phyloP scores from a whole-genome alignment of 2,888 invertebrate species.

The Hirtodrosophila histrioides region DNA sequence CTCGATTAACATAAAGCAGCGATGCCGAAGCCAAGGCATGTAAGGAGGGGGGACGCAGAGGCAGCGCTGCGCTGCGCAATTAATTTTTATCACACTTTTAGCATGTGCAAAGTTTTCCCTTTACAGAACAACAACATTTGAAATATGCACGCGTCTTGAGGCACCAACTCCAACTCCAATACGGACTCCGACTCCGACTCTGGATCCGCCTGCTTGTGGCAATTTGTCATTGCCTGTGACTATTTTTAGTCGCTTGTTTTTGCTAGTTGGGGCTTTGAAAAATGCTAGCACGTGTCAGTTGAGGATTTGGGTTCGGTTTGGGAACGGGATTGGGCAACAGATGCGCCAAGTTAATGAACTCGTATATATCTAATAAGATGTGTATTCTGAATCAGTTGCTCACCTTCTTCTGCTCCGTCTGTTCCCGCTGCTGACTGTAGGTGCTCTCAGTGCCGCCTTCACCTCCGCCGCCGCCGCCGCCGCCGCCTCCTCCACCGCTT shows the following conservation, averaged over 20 bases:
- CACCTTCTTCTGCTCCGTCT: constrained; percentile 55
- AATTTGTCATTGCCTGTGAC: constrained; percentile 67
- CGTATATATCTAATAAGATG: constrained; percentile 3
- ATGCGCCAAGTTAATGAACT: constrained; percentile 67
- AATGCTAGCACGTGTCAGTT: constrained; percentile 67
- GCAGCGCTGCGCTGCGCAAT: constrained; percentile 78
- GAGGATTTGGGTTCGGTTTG: neutral
- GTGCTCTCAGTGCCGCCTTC: constrained; percentile 11
- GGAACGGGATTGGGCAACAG: constrained; percentile 17
- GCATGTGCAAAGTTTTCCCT: constrained; percentile 67
- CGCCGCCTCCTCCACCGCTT: constrained; percentile 40
- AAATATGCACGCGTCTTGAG: constrained; percentile 34
- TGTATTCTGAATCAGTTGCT: constrained; percentile 22
- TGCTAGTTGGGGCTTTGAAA: constrained; percentile 61
- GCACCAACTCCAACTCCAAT: constrained; percentile 4
- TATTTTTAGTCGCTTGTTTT: constrained; percentile 58
- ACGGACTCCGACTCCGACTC: constrained; percentile 1
- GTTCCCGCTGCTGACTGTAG: constrained; percentile 29
- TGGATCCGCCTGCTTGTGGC: constrained; percentile 38
- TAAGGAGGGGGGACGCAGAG: constrained; percentile 4
- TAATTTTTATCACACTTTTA: constrained; percentile 83
- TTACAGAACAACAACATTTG: constrained; percentile 28
- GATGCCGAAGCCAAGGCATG: constrained; percentile 22
- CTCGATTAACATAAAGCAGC: constrained; percentile 67
- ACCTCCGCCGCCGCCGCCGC: constrained; percentile 3